Percentiles rank a stretch among this genome's conserved stretches.
These are phyloP conservation scores for Andrena bicolor DNA, from an alignment of 2,888 invertebrate genomes.

Conservation along the genomic window DNA sequence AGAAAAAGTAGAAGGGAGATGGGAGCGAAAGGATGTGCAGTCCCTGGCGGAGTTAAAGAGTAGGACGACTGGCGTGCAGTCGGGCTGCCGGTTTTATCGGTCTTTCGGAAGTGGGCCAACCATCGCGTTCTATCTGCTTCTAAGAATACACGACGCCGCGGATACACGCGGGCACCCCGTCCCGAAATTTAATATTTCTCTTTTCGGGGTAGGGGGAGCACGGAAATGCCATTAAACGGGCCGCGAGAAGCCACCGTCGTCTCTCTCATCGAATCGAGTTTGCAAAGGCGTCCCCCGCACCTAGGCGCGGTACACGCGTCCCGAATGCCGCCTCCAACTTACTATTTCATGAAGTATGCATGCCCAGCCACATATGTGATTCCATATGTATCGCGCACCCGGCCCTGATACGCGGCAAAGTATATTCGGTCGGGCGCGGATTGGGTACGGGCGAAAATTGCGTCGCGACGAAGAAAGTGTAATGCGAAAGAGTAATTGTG, in stretches of 20 bases:
- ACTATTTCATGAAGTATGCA: slow-evolving; percentile 59
- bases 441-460: slow-evolving; percentile 6
- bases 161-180: slow-evolving; percentile 49
- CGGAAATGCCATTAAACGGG: slow-evolving; percentile 75
- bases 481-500: background rate
- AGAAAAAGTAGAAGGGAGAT: background rate
- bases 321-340: slow-evolving; percentile 50
- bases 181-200: slow-evolving; percentile 73
- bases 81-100: slow-evolving; percentile 50
- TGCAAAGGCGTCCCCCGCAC: slow-evolving; percentile 54
- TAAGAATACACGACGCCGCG: slow-evolving; percentile 61
- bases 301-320: slow-evolving; percentile 54
- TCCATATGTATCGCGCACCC: slow-evolving; percentile 34
- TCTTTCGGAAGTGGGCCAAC: slow-evolving; percentile 61
- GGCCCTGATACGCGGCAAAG: slow-evolving; percentile 24
- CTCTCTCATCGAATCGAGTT: slow-evolving; percentile 68
- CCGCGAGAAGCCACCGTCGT: slow-evolving; percentile 60
- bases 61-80: slow-evolving; percentile 6
- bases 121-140: slow-evolving; percentile 21
- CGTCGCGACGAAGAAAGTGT: background rate
- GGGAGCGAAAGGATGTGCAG: background rate
- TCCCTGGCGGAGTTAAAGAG: slow-evolving; percentile 27
- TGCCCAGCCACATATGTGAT: slow-evolving; percentile 38
- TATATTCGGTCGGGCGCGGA: slow-evolving; percentile 18
- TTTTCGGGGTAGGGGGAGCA: slow-evolving; percentile 59